Evolutionary conservation across 2,797 vertebrate species (phyloP).

Genomic region (Babyrousa celebensis): DNA sequence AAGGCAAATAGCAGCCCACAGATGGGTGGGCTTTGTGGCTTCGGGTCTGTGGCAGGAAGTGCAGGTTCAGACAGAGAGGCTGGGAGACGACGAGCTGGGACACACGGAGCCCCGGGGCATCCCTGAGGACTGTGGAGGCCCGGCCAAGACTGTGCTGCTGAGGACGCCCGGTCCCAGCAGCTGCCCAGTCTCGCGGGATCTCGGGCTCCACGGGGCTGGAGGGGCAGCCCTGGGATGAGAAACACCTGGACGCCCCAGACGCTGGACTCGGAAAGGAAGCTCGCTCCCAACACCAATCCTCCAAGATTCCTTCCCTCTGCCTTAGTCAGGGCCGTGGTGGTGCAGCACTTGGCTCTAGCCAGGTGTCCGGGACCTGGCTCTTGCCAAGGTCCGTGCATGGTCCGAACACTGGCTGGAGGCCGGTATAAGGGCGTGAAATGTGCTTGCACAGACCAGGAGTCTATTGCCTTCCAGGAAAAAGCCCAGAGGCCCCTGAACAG

Average conservation of each 20-base stretch:
- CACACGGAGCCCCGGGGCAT: accelerated
- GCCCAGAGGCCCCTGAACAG: too few relatives aligned
- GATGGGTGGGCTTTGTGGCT: background rate
- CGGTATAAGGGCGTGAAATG: background rate
- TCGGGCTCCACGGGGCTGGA: accelerated
- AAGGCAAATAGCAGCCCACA: background rate
- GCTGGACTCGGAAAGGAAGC: accelerated
- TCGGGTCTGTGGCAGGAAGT: too few relatives aligned
- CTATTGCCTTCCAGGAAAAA: too few relatives aligned
- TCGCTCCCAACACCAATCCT: background rate
- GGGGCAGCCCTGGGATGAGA: background rate
- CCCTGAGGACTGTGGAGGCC: accelerated
- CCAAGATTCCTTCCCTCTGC: accelerated
- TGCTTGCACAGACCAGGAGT: background rate
- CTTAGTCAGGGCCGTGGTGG: background rate
- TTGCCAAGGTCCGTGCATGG: too few relatives aligned
- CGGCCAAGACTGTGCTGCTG: accelerated
- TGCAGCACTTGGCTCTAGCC: background rate
- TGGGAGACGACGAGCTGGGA: too few relatives aligned
- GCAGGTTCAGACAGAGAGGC: accelerated
- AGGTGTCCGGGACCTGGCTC: background rate
- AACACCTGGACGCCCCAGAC: background rate
- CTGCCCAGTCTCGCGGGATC: accelerated
- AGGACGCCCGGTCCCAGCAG: too few relatives aligned
- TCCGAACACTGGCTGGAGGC: too few relatives aligned